Evolutionary conservation across 2,797 vertebrate genomes (phyloP).

Genomic region (Ctenopoma kingsleyae): DNA sequence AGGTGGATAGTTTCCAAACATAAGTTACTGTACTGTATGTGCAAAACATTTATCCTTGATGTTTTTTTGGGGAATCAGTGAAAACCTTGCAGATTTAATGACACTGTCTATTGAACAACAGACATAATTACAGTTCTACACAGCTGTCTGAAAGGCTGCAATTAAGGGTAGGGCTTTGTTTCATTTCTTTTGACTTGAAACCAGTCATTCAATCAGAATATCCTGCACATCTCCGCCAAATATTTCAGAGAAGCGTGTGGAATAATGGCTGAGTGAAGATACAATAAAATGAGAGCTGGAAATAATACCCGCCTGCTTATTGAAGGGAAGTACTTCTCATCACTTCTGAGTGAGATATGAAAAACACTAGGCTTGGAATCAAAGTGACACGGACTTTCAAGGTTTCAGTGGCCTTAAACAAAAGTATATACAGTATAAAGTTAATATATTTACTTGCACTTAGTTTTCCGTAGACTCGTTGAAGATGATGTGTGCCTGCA

Average conservation of each 20-base stretch:
- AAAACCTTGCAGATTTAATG: conserved; percentile 9
- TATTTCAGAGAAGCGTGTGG: conserved; percentile 1
- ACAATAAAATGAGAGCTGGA: conserved; percentile 7
- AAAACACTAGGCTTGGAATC: not conserved
- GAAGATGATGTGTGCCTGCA: too few relatives aligned
- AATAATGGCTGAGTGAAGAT: conserved; percentile 4
- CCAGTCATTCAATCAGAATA: conserved; percentile 5
- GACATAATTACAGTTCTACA: conserved; percentile 1
- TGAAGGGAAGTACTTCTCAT: conserved; percentile 1
- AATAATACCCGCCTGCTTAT: conserved; percentile 10
- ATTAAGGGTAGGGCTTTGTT: conserved; percentile 14
- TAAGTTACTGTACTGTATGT: conserved; percentile 3
- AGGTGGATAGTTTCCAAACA: conserved; percentile 8
- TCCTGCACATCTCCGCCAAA: not conserved
- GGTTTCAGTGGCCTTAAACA: not conserved
- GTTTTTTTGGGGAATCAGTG: conserved; percentile 17
- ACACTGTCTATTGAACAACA: conserved; percentile 13
- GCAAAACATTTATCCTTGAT: conserved; percentile 13
- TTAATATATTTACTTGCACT: not conserved
- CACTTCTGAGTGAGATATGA: conserved; percentile 7
- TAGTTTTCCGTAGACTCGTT: too few relatives aligned
- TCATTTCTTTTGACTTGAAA: conserved; percentile 21
- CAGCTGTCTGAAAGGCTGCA: conserved; percentile 7
- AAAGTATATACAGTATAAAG: not conserved
- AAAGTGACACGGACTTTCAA: not conserved